These are phyloP conservation scores for Aeoliscus strigatus DNA, from an alignment of 2,797 vertebrate genomes.

Conservation along the genomic window DNA sequence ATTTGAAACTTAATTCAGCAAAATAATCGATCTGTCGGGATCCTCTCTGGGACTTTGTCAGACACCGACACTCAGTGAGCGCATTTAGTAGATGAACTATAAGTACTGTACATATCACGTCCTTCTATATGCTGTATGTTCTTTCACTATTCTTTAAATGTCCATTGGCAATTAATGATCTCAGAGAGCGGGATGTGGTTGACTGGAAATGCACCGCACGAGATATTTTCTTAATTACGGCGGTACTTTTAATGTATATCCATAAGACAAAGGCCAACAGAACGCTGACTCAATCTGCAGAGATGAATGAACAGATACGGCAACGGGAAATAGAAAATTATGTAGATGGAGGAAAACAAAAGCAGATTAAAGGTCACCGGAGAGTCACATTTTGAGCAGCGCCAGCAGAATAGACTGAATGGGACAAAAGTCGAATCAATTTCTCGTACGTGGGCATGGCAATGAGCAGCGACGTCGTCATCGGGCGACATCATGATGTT, in stretches of 20 bases:
- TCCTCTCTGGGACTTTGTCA: too few species aligned
- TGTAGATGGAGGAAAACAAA: constrained; percentile 11
- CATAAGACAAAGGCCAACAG: constrained; percentile 15
- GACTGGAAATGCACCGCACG: too few species aligned
- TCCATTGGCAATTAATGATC: too few species aligned
- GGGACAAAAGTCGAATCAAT: constrained; percentile 25
- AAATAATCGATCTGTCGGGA: too few species aligned
- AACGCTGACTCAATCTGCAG: constrained; percentile 11
- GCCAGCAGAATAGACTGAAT: constrained; percentile 10
- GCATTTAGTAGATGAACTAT: too few species aligned
- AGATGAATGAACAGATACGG: constrained; percentile 19
- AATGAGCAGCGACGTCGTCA: constrained; percentile 37
- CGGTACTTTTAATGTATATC: background rate
- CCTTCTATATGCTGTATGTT: too few species aligned
- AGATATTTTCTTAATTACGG: too few species aligned
- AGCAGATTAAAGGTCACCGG: constrained; percentile 21
- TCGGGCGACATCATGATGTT: constrained; percentile 21
- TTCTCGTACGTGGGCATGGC: constrained; percentile 17
- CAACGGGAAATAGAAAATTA: constrained; percentile 34
- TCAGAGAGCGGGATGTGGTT: too few species aligned
- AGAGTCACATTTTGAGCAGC: constrained; percentile 9
- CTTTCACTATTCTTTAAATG: too few species aligned
- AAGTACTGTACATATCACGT: too few species aligned
- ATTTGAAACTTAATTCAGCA: too few species aligned
- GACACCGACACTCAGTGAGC: too few species aligned